Percentiles rank a stretch among this genome's conserved stretches.
Conservation (phyloP, 2,888 invertebrate genomes). For the Heteromyza rotundicornis region DNA sequence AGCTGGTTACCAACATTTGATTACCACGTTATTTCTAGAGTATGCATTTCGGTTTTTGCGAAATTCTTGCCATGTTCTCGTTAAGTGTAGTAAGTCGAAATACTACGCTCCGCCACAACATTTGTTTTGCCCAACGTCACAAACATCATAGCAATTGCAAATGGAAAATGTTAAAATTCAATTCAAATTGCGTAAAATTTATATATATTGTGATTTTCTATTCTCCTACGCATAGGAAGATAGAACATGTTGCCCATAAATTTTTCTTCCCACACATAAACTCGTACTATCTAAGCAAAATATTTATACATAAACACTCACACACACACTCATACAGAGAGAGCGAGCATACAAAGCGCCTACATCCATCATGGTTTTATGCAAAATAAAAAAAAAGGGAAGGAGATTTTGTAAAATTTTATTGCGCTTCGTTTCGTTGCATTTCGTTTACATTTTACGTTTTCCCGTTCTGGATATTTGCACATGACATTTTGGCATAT, state of each 20-base stretch:
- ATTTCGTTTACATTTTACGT: not conserved
- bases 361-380: not conserved
- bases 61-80: too few relatives aligned
- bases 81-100: too few relatives aligned
- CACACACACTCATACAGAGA: not conserved
- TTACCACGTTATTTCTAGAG: too few relatives aligned
- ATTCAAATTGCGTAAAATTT: conserved; percentile 2
- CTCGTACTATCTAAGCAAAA: too few relatives aligned
- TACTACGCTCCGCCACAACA: too few relatives aligned
- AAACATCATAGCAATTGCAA: not conserved
- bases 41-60: too few relatives aligned
- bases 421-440: not conserved
- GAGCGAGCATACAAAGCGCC: not conserved
- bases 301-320: not conserved
- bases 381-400: too few relatives aligned
- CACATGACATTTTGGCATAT: conserved; percentile 22
- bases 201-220: too few relatives aligned
- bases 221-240: not conserved
- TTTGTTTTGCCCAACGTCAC: too few relatives aligned
- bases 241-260: not conserved
- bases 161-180: not conserved
- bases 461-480: conserved; percentile 8
- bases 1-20: too few relatives aligned
- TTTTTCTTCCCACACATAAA: not conserved
- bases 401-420: not conserved